A percentile compares a stretch with the other conserved stretches of the same genome.
Conservation (phyloP, 2,888 invertebrate species). For the Lycophotia porphyrea region DNA sequence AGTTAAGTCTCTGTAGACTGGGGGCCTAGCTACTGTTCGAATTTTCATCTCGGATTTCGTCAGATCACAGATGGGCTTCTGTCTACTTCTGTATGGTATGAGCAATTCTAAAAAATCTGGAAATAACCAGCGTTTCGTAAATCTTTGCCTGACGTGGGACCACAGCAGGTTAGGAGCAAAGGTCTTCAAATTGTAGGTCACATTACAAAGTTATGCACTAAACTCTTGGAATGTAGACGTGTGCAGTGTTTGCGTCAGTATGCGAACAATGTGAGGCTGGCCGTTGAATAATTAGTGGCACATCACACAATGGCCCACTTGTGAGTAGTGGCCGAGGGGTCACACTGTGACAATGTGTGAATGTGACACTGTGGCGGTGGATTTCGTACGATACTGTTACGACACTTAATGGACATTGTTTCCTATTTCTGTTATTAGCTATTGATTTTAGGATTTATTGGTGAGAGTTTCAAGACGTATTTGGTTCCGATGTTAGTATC, state of each 20-base stretch:
- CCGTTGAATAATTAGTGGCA: constrained; percentile 46
- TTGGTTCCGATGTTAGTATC: background rate
- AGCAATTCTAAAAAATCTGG: background rate
- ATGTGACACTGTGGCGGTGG: background rate
- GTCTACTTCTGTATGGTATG: background rate
- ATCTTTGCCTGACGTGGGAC: background rate
- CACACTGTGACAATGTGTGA: constrained; percentile 6
- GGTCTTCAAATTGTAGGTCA: constrained; percentile 30
- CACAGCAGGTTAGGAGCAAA: constrained; percentile 21
- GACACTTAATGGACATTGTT: constrained; percentile 33
- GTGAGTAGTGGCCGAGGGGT: constrained; percentile 29
- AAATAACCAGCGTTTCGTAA: background rate
- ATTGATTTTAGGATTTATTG: background rate
- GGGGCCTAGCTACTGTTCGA: background rate
- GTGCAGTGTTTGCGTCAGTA: constrained; percentile 42
- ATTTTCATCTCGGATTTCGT: background rate
- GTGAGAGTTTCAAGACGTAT: background rate
- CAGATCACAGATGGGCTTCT: background rate
- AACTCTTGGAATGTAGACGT: constrained; percentile 13
- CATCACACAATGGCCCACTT: constrained; percentile 46
- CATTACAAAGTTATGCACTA: constrained; percentile 12
- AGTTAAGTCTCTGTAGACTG: background rate
- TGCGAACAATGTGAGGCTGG: constrained; percentile 43
- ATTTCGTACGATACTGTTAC: constrained; percentile 28
- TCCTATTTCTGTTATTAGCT: background rate